Evolutionary conservation across 1,140 invertebrate species (phyloP).

Genomic region (Musca domestica): DNA sequence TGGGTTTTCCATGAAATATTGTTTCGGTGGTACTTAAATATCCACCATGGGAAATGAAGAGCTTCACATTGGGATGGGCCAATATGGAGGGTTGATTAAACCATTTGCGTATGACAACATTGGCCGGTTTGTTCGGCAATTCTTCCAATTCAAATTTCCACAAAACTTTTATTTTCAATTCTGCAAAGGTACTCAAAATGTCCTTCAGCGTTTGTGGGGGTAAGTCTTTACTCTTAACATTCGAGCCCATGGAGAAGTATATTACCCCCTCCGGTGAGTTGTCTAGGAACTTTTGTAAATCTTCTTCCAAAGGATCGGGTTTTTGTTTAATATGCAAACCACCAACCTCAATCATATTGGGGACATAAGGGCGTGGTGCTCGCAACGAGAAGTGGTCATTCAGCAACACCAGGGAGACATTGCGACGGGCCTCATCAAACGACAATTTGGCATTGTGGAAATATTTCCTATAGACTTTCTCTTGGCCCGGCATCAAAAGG

Average conservation of each 20-base stretch:
- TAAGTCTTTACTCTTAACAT: slow-evolving; percentile 59
- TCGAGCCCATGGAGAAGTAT: slow-evolving; percentile 65
- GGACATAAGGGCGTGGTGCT: slow-evolving; percentile 54
- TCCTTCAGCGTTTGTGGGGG: slow-evolving; percentile 55
- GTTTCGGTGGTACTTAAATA: slow-evolving; percentile 70
- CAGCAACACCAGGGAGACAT: slow-evolving; percentile 56
- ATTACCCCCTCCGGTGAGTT: slow-evolving; percentile 58
- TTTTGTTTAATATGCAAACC: no score
- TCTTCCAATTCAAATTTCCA: slow-evolving; percentile 68
- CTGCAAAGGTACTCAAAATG: slow-evolving; percentile 59
- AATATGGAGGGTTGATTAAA: slow-evolving; percentile 69
- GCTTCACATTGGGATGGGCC: slow-evolving; percentile 66
- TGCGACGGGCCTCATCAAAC: slow-evolving; percentile 43
- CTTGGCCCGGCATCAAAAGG: slow-evolving; percentile 39
- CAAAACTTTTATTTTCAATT: slow-evolving; percentile 62
- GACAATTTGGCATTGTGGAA: slow-evolving; percentile 33
- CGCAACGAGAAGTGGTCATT: slow-evolving; percentile 60
- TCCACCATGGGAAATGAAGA: slow-evolving; percentile 73
- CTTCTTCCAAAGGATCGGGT: no score
- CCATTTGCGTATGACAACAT: slow-evolving; percentile 67
- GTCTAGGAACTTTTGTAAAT: no score
- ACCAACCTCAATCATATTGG: no score
- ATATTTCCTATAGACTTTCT: no score
- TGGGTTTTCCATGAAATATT: slow-evolving; percentile 67
- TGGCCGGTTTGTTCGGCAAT: slow-evolving; percentile 58